Evolutionary conservation across 1,140 invertebrate species (phyloP).

Genomic region (Drosophila bipectinata): DNA sequence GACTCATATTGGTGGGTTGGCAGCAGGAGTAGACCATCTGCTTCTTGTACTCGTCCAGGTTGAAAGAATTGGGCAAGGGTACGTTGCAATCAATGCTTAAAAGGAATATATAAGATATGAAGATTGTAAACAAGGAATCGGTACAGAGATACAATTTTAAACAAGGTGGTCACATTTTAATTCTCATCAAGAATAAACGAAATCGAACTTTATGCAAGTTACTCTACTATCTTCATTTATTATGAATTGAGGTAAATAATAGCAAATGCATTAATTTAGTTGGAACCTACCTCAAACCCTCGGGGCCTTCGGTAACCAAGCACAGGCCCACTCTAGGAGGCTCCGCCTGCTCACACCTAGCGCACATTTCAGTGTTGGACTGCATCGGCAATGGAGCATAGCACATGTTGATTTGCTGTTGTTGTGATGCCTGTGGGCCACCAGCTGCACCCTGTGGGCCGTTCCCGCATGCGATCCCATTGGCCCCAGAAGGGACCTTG

Average conservation of each 20-base stretch:
- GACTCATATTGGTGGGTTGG: conserved; percentile 1
- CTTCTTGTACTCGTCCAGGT: conserved; percentile 36
- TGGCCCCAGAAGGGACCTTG: conserved; percentile 34
- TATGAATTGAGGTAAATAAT: no score
- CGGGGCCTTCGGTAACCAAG: conserved; percentile 60
- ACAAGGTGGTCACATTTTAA: no score
- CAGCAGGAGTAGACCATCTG: conserved; percentile 20
- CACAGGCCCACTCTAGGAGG: conserved; percentile 48
- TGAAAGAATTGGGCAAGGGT: conserved; percentile 49
- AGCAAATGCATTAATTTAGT: not conserved
- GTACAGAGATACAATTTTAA: no score
- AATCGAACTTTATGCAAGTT: no score
- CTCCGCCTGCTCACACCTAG: conserved; percentile 19
- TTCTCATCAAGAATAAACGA: no score
- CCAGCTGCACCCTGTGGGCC: not conserved
- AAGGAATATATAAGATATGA: not conserved
- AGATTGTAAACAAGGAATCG: no score
- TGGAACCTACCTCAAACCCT: conserved; percentile 55
- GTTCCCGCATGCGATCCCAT: conserved; percentile 1
- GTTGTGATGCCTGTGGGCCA: not conserved
- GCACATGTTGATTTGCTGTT: conserved; percentile 23
- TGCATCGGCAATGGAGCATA: conserved; percentile 16
- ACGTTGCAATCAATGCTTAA: conserved; percentile 63
- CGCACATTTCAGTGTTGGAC: not conserved
- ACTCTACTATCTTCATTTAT: no score